Evolutionary conservation across 2,888 invertebrate genomes (phyloP), one percentile per base, ranked within the genome.

Genomic region (Bembecia ichneumoniformis): DNA sequence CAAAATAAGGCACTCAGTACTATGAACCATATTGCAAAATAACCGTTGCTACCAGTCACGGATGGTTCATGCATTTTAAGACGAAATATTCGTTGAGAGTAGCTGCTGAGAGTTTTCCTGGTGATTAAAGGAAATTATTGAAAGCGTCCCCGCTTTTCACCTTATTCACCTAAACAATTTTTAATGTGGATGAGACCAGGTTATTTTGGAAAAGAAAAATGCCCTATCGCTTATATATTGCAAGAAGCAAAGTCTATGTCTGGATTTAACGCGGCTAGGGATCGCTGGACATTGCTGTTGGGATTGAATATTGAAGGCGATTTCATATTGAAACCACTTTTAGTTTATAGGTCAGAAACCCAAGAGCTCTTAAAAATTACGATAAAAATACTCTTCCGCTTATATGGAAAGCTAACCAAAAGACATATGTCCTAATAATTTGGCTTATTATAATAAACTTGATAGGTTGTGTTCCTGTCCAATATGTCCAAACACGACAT

Each of bases 291-390:
- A 47, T 52, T 64, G 53, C 49, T 59, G 13, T 48, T 63, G 44
- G 55, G 58, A 28, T 55, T 51, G 47, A 63, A 63, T 57, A 60
- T 58, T 45, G 53, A 48, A 49, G 59, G 58, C 15, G 57, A 58
- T 46, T 57, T 49, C 45, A 62, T 60, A 51, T 51, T 62, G 45
- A 60, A 63, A 51, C 62, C 63, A 51, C 54, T 63, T 28, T 53
- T 60, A 34, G 54, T 57, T 17, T 55, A 57, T 51, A 51, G 51
- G 36, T 49, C 49, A 51, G 47, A 51, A 51, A 53, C 20, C 48
- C 48, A 48, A 46, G 49, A 46, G 50, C 49, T 10, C 47, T 47
- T 10, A 48, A 53, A 43, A 49, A 45, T 28, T 43, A 50, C 40
- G 40, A 47, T 45, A 46, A 36, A 47, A 1, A 45, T 51, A 16